These are phyloP conservation scores for Esox masquinongy DNA, from an alignment of 2,797 vertebrate genomes.

Conservation along the genomic window DNA sequence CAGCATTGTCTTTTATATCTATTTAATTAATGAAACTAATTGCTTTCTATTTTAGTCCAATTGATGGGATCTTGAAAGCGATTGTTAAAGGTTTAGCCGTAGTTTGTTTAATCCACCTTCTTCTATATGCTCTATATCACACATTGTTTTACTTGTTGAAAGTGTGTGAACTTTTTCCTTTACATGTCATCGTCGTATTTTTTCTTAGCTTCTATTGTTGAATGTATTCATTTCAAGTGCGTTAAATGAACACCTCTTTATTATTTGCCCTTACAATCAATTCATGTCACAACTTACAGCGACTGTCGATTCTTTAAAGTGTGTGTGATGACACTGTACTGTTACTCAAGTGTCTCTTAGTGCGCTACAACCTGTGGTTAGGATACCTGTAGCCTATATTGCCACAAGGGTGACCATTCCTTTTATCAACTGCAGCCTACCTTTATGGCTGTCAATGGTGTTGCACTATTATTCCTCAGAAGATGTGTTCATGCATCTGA, in stretches of 20 bases:
- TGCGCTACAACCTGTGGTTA: slow-evolving; percentile 4
- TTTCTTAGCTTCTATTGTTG: neutral
- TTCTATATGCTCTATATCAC: neutral
- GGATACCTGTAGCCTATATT: slow-evolving; percentile 10
- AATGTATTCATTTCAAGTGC: neutral
- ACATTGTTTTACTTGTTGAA: slow-evolving; percentile 10
- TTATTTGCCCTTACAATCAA: neutral
- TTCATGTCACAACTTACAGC: neutral
- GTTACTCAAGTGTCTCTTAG: neutral
- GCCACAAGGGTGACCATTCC: neutral
- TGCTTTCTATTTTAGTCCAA: neutral
- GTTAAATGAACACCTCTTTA: neutral
- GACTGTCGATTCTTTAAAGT: neutral
- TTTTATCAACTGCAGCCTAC: neutral
- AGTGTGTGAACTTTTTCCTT: slow-evolving; percentile 6
- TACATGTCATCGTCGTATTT: neutral
- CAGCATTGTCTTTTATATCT: slow-evolving; percentile 84
- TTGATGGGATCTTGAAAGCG: neutral
- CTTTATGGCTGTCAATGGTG: neutral
- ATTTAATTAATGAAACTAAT: slow-evolving; percentile 62
- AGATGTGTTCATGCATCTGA: neutral
- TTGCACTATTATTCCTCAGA: neutral
- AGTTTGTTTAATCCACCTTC: neutral
- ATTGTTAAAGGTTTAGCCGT: neutral
- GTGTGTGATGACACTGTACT: neutral